These are phyloP conservation scores for Spinus pinus DNA, from an alignment of 2,797 vertebrate species.

Conservation along the genomic window DNA sequence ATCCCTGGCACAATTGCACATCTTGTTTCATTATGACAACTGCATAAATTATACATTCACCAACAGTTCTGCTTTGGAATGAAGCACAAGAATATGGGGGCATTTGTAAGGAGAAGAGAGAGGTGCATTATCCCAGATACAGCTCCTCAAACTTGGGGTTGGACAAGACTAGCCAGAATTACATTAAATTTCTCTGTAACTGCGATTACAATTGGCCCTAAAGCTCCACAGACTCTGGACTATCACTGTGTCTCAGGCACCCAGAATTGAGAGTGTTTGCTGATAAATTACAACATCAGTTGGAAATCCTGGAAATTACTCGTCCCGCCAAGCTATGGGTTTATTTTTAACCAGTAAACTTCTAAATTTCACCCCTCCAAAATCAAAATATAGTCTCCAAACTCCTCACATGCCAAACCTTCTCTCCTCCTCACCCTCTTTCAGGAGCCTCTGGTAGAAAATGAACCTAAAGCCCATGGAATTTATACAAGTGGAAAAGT, in stretches of 20 bases:
- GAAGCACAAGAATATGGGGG: not conserved
- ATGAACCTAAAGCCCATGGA: not conserved
- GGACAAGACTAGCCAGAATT: not conserved
- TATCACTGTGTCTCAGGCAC: not conserved
- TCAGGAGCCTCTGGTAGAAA: not conserved
- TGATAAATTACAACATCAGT: not conserved
- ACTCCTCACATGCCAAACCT: not conserved
- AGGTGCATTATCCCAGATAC: not conserved
- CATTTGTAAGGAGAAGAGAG: not conserved
- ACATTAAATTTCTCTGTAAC: not conserved
- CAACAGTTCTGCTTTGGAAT: constrained; percentile 11
- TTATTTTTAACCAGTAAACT: not conserved
- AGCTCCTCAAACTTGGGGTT: not conserved
- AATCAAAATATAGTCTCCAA: not conserved
- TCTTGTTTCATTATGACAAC: not conserved
- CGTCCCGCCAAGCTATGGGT: not conserved
- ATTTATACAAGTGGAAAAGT: not conserved
- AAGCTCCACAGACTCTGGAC: not conserved
- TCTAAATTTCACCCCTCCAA: not conserved
- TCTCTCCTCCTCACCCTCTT: not conserved
- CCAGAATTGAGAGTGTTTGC: not conserved
- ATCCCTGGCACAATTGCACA: not conserved
- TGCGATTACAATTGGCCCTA: not conserved
- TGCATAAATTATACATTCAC: not conserved
- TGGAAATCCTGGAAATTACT: not conserved